Evolutionary conservation across 64 coral and sea anemone species (phyloP).

Genomic region (Exaiptasia diaphana): DNA sequence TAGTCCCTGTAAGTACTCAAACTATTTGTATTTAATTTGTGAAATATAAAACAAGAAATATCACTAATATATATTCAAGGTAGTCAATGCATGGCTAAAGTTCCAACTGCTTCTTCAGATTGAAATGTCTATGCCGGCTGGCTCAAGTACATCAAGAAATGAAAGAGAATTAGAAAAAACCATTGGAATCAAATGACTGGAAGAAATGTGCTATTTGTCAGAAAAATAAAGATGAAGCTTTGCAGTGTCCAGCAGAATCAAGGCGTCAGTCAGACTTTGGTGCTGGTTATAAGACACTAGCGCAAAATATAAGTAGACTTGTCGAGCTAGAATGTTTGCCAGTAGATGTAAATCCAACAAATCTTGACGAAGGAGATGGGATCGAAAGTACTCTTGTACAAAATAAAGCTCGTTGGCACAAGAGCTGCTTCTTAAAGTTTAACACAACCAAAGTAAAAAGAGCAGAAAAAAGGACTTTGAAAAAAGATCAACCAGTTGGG

Average conservation of each 20-base stretch:
- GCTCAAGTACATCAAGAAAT: slow-evolving; percentile 7
- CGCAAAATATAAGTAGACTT: slow-evolving; percentile 12
- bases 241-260: slow-evolving; percentile 26
- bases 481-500: slow-evolving; percentile 39
- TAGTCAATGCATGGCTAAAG: background rate
- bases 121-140: background rate
- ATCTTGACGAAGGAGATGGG: slow-evolving; percentile 47
- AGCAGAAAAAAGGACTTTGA: slow-evolving; percentile 41
- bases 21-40: background rate
- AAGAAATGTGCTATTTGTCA: slow-evolving; percentile 25
- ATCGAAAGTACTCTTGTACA: slow-evolving; percentile 16
- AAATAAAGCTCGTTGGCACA: slow-evolving; percentile 44
- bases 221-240: slow-evolving; percentile 18
- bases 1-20: background rate
- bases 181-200: slow-evolving; percentile 8
- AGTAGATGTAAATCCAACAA: background rate
- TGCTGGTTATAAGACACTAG: slow-evolving; percentile 18
- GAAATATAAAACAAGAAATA: background rate
- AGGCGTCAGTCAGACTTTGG: background rate
- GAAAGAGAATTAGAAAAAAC: background rate
- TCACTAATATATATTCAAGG: background rate
- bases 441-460: slow-evolving; percentile 43
- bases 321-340: slow-evolving; percentile 28
- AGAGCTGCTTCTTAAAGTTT: slow-evolving; percentile 24
- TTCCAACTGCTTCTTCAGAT: background rate